Conservation (phyloP, 2,797 vertebrate genomes). For the Siniperca scherzeri region DNA sequence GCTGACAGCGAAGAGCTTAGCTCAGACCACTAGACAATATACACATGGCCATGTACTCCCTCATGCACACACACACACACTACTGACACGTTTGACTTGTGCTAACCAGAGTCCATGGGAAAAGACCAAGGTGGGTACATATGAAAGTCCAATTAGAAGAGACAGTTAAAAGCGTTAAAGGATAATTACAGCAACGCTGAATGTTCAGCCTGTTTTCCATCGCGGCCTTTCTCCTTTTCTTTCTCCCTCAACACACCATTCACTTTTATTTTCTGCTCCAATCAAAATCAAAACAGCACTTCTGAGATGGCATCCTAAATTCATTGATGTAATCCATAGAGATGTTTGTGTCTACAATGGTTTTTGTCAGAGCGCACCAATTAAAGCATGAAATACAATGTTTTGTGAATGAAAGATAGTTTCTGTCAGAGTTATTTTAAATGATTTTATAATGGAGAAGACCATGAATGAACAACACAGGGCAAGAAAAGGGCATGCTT, state of each 20-base stretch:
- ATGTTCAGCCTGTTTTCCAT: conserved; percentile 60
- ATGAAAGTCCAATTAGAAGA: conserved; percentile 75
- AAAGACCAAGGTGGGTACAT: conserved; percentile 66
- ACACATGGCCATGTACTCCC: conserved; percentile 50
- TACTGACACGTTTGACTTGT: conserved; percentile 59
- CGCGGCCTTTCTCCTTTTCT: conserved; percentile 28
- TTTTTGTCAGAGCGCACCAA: conserved; percentile 18
- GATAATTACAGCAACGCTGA: conserved; percentile 61
- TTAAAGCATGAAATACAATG: conserved; percentile 17
- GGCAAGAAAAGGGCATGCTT: neutral
- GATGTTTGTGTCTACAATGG: conserved; percentile 10
- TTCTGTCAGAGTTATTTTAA: neutral
- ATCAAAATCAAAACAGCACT: conserved; percentile 56
- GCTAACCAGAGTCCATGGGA: conserved; percentile 69
- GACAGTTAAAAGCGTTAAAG: conserved; percentile 70
- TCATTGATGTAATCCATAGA: conserved; percentile 15
- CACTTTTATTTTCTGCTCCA: conserved; percentile 55
- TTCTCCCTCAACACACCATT: conserved; percentile 43
- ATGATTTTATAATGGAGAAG: conserved; percentile 17
- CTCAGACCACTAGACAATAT: conserved; percentile 77
- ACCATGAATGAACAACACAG: conserved; percentile 14
- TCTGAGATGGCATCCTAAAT: conserved; percentile 31
- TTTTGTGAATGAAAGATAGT: conserved; percentile 7
- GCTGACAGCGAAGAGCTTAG: conserved; percentile 76
- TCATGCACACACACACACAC: conserved; percentile 25